Conservation (phyloP, 2,113 vertebrate species). For the Rhinopomastus cyanomelas region DNA sequence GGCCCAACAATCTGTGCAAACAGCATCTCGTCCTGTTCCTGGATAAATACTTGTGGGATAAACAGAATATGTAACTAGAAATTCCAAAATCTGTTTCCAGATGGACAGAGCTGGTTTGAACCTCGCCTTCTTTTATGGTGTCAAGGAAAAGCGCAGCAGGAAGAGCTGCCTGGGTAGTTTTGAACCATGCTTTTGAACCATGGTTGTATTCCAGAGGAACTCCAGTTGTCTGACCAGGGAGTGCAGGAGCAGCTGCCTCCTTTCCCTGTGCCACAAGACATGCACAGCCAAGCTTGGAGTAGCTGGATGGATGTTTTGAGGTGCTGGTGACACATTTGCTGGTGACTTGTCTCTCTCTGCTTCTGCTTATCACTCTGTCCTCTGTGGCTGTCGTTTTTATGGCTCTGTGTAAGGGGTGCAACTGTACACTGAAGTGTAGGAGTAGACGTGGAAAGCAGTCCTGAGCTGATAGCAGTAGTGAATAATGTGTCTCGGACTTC, state of each 20-base stretch:
- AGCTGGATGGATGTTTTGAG: accelerated
- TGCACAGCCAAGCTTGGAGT: not conserved
- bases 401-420: not conserved
- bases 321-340: not conserved
- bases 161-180: not conserved
- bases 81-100: not conserved
- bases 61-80: constrained; percentile 35
- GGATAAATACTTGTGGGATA: constrained; percentile 33
- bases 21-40: constrained; percentile 40
- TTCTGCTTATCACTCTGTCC: not conserved
- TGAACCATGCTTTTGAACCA: accelerated
- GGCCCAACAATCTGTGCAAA: not conserved
- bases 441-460: not conserved
- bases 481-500: not conserved
- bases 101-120: not conserved
- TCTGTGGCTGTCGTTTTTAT: not conserved
- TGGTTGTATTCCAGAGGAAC: not conserved
- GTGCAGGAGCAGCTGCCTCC: not conserved
- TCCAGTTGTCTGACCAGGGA: not conserved
- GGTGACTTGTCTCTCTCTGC: not conserved
- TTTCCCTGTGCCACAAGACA: accelerated
- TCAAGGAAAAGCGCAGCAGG: not conserved
- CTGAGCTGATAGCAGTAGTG: not conserved
- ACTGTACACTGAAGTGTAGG: not conserved
- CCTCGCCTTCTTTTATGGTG: not conserved